Evolutionary conservation across 2,797 vertebrate species (phyloP), one percentile per base, ranked within the genome.

Genomic region (Spheniscus humboldti): DNA sequence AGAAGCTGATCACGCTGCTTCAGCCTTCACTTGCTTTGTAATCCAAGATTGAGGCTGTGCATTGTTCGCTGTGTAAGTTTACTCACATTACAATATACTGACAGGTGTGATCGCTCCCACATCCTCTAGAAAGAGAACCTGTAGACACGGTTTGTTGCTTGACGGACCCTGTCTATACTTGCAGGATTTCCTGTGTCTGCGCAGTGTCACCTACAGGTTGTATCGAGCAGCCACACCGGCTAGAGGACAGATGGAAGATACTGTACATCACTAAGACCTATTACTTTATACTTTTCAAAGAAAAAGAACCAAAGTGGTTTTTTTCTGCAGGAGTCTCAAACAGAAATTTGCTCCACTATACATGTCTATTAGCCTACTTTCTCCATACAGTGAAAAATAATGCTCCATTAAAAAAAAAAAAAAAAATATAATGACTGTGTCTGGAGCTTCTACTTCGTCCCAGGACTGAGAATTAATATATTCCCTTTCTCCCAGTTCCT

Each of bases 91-190:
- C 17, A 55, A 11, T 33, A n/a, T 23, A 48, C 5, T 56, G 23
- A 53, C 0, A 0, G 10, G 13, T 39, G 8, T 33, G 20, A 77
- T 39, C 2, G 3, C 10, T 80, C 37, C 23, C 14, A 55, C 18
- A n/a, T 41, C 8, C 28, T 79, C 23, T 33, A 69, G 43, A 39
- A 55, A 37, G 31, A 41, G 14, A 53, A 22, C 7, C 1, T 78
- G 74, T 50, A 57, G 28, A 30, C 12, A 10, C 2, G 0, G 11
- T 13, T 74, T n/a, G 3, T 30, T 56, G 18, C 28, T 52, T 77
- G 72, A 60, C 2, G 0, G 62, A 83, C 22, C 5, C 10, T 22
- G 9, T 11, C 39, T 78, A 13, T 37, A 37, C 7, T 11, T 53
- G 13, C 37, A 78, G 41, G 27, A 41, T 80, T 89, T 87, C 41